Evolutionary conservation across 2,797 vertebrate genomes (phyloP), one percentile per base, ranked within the genome.

Genomic region (Aeoliscus strigatus): DNA sequence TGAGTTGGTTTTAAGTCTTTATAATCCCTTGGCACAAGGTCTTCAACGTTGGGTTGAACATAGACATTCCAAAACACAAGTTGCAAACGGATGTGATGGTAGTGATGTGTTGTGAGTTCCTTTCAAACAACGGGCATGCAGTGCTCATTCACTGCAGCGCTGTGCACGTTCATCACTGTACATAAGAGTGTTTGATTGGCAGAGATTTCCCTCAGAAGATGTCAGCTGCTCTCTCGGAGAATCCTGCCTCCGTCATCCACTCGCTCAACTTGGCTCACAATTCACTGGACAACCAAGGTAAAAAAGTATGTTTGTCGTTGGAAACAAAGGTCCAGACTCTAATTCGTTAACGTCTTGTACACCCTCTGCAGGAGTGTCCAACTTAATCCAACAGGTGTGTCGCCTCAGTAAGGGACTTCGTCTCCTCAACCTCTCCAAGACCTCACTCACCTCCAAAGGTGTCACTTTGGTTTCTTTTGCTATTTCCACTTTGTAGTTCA

Each of bases 121-220:
- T n/a, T n/a, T 30, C 13, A 8, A n/a, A 1, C 8, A 8, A 14
- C 24, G 13, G 6, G 4, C 13, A 39, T 30, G n/a, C 4, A 2
- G 11, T 17, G 15, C 9, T 39, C 4, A 25, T 11, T 25, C 0
- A 0, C 44, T 8, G 1, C 12, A 30, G 3, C 5, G 14, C 0
- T 28, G 10, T 27, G 9, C 27, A 2, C 29, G 11, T 32, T 14
- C 12, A 9, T 53, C 13, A 28, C 34, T 33, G 13, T 43, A n/a
- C n/a, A n/a, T n/a, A n/a, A n/a, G n/a, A n/a, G n/a, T n/a, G n/a
- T n/a, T n/a, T 36, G 26, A 25, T 28, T 39, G 43, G 24, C 83
- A 93, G 92, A 76, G 92, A 94, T 74, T 93, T 93, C 67, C 91
- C 92, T 49, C 90, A 91, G 79, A 94, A 93, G 84, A 90, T 94